Percentiles rank a stretch among this genome's conserved stretches.
Evolutionary conservation across 2,888 invertebrate genomes (phyloP).

Genomic region (Mesorhabditis spiculigera): DNA sequence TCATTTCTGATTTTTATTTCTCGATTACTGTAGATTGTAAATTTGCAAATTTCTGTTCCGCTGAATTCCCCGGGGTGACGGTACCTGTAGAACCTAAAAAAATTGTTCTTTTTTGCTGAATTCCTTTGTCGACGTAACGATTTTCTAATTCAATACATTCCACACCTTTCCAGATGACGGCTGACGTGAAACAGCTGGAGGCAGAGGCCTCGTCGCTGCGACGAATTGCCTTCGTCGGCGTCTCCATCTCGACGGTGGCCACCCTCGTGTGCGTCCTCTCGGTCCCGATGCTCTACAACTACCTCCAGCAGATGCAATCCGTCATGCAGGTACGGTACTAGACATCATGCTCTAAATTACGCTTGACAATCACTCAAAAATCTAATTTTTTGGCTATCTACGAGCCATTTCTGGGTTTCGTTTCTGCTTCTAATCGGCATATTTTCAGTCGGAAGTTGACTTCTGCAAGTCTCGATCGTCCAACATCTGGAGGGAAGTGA

Average conservation of each 20-base stretch:
- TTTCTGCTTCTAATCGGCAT: conserved; percentile 5
- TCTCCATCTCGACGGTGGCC: conserved; percentile 41
- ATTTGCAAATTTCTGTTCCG: too few species aligned
- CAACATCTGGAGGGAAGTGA: conserved; percentile 46
- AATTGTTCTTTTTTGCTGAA: too few species aligned
- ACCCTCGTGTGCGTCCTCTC: conserved; percentile 40
- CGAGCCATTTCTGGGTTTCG: conserved; percentile 9
- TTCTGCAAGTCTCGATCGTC: conserved; percentile 44
- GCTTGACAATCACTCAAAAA: conserved; percentile 18
- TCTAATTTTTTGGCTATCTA: conserved; percentile 3
- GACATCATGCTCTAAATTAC: conserved; percentile 8
- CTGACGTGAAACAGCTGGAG: conserved; percentile 36
- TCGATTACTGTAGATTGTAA: too few species aligned
- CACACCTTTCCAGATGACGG: conserved; percentile 14
- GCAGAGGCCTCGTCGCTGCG: conserved; percentile 38
- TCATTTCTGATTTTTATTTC: too few species aligned
- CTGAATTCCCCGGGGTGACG: too few species aligned
- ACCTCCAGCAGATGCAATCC: conserved; percentile 52
- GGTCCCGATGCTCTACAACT: conserved; percentile 49
- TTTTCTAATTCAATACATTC: too few species aligned
- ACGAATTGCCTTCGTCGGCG: conserved; percentile 40
- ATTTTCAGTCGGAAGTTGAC: conserved; percentile 24
- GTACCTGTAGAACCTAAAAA: too few species aligned
- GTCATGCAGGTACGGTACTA: conserved; percentile 24
- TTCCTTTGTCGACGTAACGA: too few species aligned